Percentiles rank a stretch among this genome's conserved stretches.
Conservation (phyloP, 2,888 invertebrate species). For the Chrysolina americana region DNA sequence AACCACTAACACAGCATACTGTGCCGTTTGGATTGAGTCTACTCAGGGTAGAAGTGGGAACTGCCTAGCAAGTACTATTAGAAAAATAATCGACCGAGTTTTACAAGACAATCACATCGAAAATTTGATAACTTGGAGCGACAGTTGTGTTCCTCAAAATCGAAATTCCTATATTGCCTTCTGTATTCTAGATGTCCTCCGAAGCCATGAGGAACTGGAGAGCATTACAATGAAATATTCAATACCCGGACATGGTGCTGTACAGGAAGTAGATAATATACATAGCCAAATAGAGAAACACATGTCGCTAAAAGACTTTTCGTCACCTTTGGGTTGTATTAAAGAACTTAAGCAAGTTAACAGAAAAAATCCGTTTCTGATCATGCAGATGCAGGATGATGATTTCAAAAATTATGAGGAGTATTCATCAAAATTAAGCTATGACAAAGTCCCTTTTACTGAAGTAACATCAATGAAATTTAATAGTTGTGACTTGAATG, state of each 20-base stretch:
- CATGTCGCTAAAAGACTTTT: constrained; percentile 32
- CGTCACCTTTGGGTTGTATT: constrained; percentile 1
- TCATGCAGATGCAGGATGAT: not conserved
- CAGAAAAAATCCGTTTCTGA: not conserved
- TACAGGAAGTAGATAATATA: constrained; percentile 52
- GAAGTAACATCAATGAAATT: not conserved
- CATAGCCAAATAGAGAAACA: constrained; percentile 53
- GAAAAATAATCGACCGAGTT: constrained; percentile 41
- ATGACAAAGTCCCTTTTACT: not conserved
- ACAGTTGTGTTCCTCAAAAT: constrained; percentile 29
- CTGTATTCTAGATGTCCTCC: constrained; percentile 38
- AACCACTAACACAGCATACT: constrained; percentile 44
- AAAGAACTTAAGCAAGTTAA: constrained; percentile 6
- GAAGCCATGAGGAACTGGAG: constrained; percentile 29
- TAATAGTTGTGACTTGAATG: not conserved
- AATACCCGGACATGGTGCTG: constrained; percentile 51
- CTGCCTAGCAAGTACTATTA: constrained; percentile 45
- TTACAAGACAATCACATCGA: constrained; percentile 30
- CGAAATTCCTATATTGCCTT: constrained; percentile 7
- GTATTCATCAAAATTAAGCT: not conserved
- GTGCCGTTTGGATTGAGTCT: constrained; percentile 47
- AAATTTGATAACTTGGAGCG: constrained; percentile 29
- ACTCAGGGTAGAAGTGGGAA: constrained; percentile 48
- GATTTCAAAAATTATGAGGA: constrained; percentile 8
- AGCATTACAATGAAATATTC: constrained; percentile 40